Evolutionary conservation across 1,140 invertebrate genomes (phyloP), one percentile per base, ranked within the genome.

Genomic region (Chrysopa pallens): DNA sequence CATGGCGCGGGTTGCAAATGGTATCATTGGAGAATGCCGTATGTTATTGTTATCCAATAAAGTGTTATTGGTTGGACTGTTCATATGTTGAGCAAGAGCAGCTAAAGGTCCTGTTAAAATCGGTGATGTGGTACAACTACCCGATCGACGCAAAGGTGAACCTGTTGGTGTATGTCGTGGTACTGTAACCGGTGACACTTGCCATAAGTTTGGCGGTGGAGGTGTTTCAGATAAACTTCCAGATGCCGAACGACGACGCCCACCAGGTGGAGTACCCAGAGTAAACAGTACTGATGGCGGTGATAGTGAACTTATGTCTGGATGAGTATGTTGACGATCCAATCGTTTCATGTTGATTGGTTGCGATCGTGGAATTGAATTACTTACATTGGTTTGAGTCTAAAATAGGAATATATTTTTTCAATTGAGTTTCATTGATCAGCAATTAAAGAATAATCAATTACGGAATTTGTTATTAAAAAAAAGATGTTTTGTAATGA

Each of bases 271-370:
- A 36, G 87, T 88, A n/a, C 85, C 86, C 62, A 92, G 84, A 37
- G 78, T 78, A 63, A 91, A 92, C 55, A 90, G 86, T 59, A 82
- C 86, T 51, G 82, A 76, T 39, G 89, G 88, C 45, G 89, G 88
- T 40, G 87, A 92, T 33, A 93, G 70, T 2, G 87, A 92, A 47
- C 80, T 84, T 45, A 92, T 82, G 54, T 62, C 66, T 11, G 67
- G 72, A 56, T 70, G 72, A 58, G 63, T 73, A 55, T 68, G 67
- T 43, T 70, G 65, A 49, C 76, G 72, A 55, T 79, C 74, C 33
- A 62, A 70, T 38, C 79, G 70, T 53, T 77, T 78, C 66, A 88
- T 81, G 50, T 72, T 80, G 43, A 88, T 87, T 1, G 84, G 84
- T 59, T 85, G 80, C 38, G 83, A 86, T 44, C 83, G 68, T 27